Base-by-base conservation (phyloP, 2,797 vertebrate genomes). In the Melanotaenia nigrans region DNA sequence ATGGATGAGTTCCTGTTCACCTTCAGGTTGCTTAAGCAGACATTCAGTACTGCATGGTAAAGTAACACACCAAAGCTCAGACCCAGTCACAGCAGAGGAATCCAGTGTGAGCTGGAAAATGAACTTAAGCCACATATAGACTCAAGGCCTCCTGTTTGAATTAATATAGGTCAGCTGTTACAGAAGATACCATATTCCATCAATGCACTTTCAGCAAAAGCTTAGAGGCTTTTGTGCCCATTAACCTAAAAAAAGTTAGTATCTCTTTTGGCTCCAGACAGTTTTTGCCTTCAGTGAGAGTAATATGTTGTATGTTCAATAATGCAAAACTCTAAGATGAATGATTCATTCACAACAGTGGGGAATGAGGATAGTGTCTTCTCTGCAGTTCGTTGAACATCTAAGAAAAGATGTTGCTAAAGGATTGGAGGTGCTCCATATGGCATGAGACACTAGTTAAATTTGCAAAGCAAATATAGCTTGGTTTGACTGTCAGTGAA, bases 261-360 rank as follows among this genome's bases (percentile, higher is more conserved):
- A 68, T 84, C 65, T 79, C 56, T 84, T 78, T 81, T 79, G 72
- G 70, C 61, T 70, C 25, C 66, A 79, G 78, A 68, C 74, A 65
- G 68, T 83, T 88, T 83, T 83, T 83, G 85, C 78, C 77, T 78
- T 84, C 68, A 58, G 72, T 82, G 74, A 88, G 84, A 87, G 88
- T 90, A 89, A 85, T 85, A 85, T 82, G 78, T 82, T 88, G 82
- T 83, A 84, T 65, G 58, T 77, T 94, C 38, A 90, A 92, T 91
- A 84, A 89, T 93, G 89, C 68, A 92, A 38, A 87, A 75, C 65
- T 65, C 55, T 87, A 82, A 82, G 69, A 89, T 92, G 65, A 94
- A 92, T 91, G 83, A 91, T 93, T 92, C 67, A 93, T 87, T 84
- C 58, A 79, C 73, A 82, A 79, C 65, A 73, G 78, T 57, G 38